Conservation (phyloP, 2,888 invertebrate genomes). For the Drosophila austrosaltans region DNA sequence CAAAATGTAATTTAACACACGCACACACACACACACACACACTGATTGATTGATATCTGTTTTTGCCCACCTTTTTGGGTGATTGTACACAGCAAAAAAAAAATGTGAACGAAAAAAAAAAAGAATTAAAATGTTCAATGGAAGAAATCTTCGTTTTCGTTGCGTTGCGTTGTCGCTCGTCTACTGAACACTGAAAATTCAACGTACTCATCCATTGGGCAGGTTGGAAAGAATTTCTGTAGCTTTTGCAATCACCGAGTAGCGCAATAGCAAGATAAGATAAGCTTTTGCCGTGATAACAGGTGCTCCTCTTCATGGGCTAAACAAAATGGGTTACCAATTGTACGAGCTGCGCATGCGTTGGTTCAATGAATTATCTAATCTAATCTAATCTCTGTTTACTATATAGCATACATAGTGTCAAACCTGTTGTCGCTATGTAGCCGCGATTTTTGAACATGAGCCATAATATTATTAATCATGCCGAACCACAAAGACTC, state of each 20-base stretch:
- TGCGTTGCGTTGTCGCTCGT: conserved; percentile 73
- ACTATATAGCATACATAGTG: background rate
- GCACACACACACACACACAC: conserved; percentile 24
- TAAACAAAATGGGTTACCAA: conserved; percentile 64
- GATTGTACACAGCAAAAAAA: conserved; percentile 38
- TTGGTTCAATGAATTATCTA: conserved; percentile 14
- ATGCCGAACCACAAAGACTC: conserved; percentile 46
- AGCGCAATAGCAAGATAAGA: conserved; percentile 54
- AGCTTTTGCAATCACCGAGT: conserved; percentile 72
- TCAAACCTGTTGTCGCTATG: conserved; percentile 10
- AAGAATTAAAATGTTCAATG: background rate
- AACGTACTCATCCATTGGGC: conserved; percentile 41
- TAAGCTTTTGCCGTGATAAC: conserved; percentile 45
- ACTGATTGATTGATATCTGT: background rate
- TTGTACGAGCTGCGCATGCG: conserved; percentile 46
- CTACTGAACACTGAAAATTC: conserved; percentile 64
- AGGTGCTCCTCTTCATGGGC: conserved; percentile 45
- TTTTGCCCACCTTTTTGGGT: conserved; percentile 31
- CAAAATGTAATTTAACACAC: conserved; percentile 8
- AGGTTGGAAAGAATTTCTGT: conserved; percentile 50
- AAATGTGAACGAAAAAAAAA: conserved; percentile 14
- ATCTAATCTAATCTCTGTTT: conserved; percentile 47
- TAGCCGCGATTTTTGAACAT: conserved; percentile 24
- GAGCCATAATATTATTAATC: conserved; percentile 48
- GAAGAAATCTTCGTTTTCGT: conserved; percentile 54